Conservation (phyloP, 2,888 invertebrate genomes). For the Mamestra brassicae region DNA sequence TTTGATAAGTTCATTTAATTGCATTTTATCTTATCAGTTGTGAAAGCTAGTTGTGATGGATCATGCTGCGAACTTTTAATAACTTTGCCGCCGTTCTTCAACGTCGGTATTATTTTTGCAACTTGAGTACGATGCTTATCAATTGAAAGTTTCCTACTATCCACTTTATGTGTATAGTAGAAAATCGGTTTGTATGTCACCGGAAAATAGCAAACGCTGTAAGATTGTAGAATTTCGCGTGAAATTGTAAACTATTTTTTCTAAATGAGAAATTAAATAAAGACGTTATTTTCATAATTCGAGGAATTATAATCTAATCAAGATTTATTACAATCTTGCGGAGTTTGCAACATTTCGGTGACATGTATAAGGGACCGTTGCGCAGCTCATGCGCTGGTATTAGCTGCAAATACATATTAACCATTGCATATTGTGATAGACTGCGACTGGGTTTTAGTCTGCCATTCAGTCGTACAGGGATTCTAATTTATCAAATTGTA, state of each 20-base stretch:
- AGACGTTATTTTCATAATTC: no score
- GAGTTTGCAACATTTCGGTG: no score
- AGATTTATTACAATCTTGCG: no score
- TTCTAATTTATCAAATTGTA: constrained; percentile 12
- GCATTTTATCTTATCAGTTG: constrained; percentile 40
- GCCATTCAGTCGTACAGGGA: constrained; percentile 3
- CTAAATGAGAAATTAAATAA: no score
- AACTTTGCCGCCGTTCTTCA: background rate
- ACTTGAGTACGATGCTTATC: constrained; percentile 11
- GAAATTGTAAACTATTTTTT: no score
- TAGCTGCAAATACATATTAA: constrained; percentile 1
- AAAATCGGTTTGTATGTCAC: background rate
- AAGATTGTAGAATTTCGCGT: no score
- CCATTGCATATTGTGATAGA: background rate
- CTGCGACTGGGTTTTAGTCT: constrained; percentile 4
- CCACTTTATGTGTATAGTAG: background rate
- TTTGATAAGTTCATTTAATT: constrained; percentile 36
- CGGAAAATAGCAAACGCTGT: no score
- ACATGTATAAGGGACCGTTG: background rate
- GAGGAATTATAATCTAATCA: no score
- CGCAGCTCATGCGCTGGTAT: background rate
- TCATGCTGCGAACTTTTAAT: constrained; percentile 28
- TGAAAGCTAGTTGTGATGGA: constrained; percentile 19
- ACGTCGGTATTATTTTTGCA: background rate
- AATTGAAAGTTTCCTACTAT: constrained; percentile 11